Base-by-base conservation (phyloP, 2,113 vertebrate species). In the Cyanoramphus novaezelandiae region DNA sequence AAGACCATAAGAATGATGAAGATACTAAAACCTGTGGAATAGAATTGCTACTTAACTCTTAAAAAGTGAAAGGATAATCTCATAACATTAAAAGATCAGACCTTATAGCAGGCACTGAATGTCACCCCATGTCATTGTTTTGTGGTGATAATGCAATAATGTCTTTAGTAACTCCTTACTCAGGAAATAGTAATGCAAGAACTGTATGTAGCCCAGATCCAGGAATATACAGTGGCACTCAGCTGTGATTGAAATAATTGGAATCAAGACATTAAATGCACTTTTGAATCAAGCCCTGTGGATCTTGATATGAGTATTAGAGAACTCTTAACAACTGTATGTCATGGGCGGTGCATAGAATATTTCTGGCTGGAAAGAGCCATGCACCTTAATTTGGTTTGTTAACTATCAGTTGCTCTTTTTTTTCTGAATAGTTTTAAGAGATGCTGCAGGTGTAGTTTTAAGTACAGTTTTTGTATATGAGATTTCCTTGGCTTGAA, bases 81-180 rank as follows among this genome's bases (percentile, higher is more conserved):
- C 52, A 8, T 33, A 33, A 7, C 33, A 29, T 8, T 10, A 10
- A 8, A 41, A 49, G 24, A 43, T 43, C 49, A 81, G 57, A n/a
- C 49, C 27, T 86, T 55, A 28, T 1, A 27, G 49, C 1, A 11
- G 44, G 44, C 21, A 4, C 69, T 69, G 72, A n/a, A 11, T 2
- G 3, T 60, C 50, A 43, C 47, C 55, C 11, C 0, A 0, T 27
- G 52, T 13, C 15, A 11, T 3, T 41, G 64, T 19, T 49, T 43
- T 37, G 44, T 6, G n/a, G n/a, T 28, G n/a, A 9, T 28, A 69
- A 77, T 15, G 59, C 39, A 29, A 14, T 57, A 6, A 39, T 21
- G 53, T 62, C 52, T 52, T 39, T 7, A 52, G 15, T 76, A 76
- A 6, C 49, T 37, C 18, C n/a, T 74, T 81, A 21, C 18, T 24